Base-by-base conservation (phyloP, 2,888 invertebrate genomes). In the Pterostichus niger region DNA sequence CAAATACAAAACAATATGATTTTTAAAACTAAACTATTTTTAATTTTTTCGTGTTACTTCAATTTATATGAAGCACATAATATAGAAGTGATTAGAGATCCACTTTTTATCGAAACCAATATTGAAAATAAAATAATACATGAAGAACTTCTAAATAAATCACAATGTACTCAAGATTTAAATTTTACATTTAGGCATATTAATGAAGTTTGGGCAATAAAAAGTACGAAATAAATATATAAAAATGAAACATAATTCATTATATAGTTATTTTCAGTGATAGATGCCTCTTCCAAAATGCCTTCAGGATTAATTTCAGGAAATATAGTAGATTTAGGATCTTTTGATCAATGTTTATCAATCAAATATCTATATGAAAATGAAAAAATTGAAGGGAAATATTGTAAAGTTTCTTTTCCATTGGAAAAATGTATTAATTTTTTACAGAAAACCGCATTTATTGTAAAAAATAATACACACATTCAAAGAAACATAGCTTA, bases 291-390 rank as follows among this genome's bases (percentile, higher is more conserved):
- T 10, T 68, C 68, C 9, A 84, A 84, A 82, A 15, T 84, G 6
- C 81, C 81, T 7, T 81, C 84, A 49, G 83, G 83, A 17, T 35
- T 82, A 33, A 15, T 81, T 13, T 64, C 56, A 11, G 84, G 84
- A 15, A 83, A 83, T 59, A 10, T 83, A 9, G 71, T 77, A 52
- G 84, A 82, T 35, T 71, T 84, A n/a, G 84, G 84, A n/a, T 75
- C 83, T 5, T 84, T 81, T 61, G 83, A 84, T n/a, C 77, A 84
- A 61, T 84, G 84, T 77, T 24, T 84, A n/a, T 52, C 77, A 15
- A 77, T 84, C 15, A 76, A 81, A 11, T n/a, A 33, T 33, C 15
- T 24, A 17, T 44, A 77, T 35, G 49, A 10, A 7, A 35, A 31
- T 24, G 15, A 54, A 24, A n/a, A 40, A 31, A 77, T 84, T 33